phyloP scores from a whole-genome alignment of 2,797 vertebrate genomes.

The Lepus townsendii region DNA sequence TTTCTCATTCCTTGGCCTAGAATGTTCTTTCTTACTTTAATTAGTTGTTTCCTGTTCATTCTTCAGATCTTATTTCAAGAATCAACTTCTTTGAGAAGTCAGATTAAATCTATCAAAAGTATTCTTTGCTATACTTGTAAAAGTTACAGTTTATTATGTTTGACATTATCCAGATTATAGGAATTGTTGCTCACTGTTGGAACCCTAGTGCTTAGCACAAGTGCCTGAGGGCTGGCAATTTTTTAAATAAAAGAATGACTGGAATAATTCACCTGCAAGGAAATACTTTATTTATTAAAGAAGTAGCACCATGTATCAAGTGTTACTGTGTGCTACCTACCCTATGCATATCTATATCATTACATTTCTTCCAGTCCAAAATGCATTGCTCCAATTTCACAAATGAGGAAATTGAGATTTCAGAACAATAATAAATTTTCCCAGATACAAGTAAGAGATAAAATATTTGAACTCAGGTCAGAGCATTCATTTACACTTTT shows the following conservation, averaged over 20 bases:
- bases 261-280: conserved; percentile 28
- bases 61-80: conserved; percentile 20
- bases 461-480: conserved; percentile 24
- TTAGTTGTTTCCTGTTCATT: conserved; percentile 27
- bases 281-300: conserved; percentile 38
- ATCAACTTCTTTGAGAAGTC: conserved; percentile 33
- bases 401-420: conserved; percentile 34
- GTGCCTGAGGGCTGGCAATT: neutral
- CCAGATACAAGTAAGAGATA: conserved; percentile 21
- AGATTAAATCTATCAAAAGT: neutral
- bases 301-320: neutral
- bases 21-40: neutral
- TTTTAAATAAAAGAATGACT: conserved; percentile 39
- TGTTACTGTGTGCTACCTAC: neutral
- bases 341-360: neutral
- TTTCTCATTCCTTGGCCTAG: neutral
- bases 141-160: conserved; percentile 11
- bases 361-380: conserved; percentile 1
- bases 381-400: conserved; percentile 30
- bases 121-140: conserved; percentile 14
- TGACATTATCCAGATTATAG: conserved; percentile 2
- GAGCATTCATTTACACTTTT: conserved; percentile 39
- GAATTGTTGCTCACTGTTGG: conserved; percentile 32
- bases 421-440: conserved; percentile 22
- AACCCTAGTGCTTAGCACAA: neutral